These are phyloP conservation scores for Chymomyza fuscimana DNA, from an alignment of 2,888 invertebrate species.

Conservation along the genomic window DNA sequence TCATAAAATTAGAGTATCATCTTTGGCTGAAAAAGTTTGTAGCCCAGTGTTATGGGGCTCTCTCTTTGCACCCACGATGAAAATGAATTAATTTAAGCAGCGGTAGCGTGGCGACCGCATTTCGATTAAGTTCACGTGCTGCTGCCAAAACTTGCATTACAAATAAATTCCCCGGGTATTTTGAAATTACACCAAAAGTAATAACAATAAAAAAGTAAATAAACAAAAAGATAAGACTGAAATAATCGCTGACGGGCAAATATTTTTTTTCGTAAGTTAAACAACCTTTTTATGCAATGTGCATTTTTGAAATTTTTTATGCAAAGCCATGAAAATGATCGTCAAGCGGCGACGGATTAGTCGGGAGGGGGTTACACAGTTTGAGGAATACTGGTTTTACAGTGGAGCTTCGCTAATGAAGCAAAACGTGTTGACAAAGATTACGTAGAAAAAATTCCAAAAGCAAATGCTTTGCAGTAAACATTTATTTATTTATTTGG, in stretches of 20 bases:
- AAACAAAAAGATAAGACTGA: background rate
- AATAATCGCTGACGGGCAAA: background rate
- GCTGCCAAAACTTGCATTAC: constrained; percentile 4
- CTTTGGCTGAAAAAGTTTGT: constrained; percentile 2
- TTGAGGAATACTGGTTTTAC: constrained; percentile 38
- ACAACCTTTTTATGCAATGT: constrained; percentile 9
- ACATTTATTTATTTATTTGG: too few relatives aligned
- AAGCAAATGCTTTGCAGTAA: too few relatives aligned
- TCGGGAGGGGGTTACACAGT: constrained; percentile 18
- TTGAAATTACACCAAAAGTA: background rate
- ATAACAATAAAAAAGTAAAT: background rate
- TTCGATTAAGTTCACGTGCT: constrained; percentile 49
- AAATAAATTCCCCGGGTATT: constrained; percentile 10
- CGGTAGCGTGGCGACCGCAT: constrained; percentile 27
- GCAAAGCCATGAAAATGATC: constrained; percentile 32
- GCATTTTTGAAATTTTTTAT: constrained; percentile 50
- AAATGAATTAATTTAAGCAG: background rate
- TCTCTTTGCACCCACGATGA: background rate
- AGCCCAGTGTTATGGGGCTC: background rate
- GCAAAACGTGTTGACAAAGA: background rate
- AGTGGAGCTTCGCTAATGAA: background rate
- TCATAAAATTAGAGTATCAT: background rate
- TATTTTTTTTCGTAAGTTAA: constrained; percentile 20
- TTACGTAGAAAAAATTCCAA: background rate
- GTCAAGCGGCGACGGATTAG: constrained; percentile 30